These are phyloP conservation scores for Drosophila stalkeri DNA, from an alignment of 2,888 invertebrate species.

Conservation along the genomic window DNA sequence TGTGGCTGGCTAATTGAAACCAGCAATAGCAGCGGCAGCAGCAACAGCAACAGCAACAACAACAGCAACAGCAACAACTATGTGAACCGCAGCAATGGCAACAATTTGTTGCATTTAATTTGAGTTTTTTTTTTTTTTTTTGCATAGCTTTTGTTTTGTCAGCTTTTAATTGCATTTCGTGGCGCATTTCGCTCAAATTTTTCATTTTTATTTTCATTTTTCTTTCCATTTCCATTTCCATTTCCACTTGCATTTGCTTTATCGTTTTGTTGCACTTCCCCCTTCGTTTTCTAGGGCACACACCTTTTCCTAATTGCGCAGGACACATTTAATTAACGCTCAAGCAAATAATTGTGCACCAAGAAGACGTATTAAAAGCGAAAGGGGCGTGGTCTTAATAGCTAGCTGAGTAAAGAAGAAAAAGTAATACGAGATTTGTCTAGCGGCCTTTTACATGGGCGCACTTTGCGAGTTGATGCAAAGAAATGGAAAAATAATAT, in stretches of 20 bases:
- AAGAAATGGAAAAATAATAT: not conserved
- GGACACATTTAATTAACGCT: conserved; percentile 69
- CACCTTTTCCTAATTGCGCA: conserved; percentile 52
- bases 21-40: conserved; percentile 29
- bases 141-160: conserved; percentile 42
- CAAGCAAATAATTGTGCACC: conserved; percentile 11
- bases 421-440: not conserved
- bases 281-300: not conserved
- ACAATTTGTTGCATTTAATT: conserved; percentile 69
- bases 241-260: conserved; percentile 41
- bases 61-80: conserved; percentile 22
- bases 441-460: not conserved
- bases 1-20: conserved; percentile 69
- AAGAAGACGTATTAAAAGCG: not conserved
- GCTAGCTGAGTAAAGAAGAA: not conserved
- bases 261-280: conserved; percentile 36
- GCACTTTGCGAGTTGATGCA: not conserved
- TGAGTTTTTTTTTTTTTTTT: conserved; percentile 35
- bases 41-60: not conserved
- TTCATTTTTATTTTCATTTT: conserved; percentile 37
- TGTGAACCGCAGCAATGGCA: conserved; percentile 22
- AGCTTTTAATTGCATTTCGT: conserved; percentile 63
- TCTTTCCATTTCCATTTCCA: conserved; percentile 5
- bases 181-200: conserved; percentile 41
- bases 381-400: not conserved